These are phyloP conservation scores for Pseudonaja textilis DNA, from an alignment of 2,113 vertebrate genomes.

Conservation along the genomic window DNA sequence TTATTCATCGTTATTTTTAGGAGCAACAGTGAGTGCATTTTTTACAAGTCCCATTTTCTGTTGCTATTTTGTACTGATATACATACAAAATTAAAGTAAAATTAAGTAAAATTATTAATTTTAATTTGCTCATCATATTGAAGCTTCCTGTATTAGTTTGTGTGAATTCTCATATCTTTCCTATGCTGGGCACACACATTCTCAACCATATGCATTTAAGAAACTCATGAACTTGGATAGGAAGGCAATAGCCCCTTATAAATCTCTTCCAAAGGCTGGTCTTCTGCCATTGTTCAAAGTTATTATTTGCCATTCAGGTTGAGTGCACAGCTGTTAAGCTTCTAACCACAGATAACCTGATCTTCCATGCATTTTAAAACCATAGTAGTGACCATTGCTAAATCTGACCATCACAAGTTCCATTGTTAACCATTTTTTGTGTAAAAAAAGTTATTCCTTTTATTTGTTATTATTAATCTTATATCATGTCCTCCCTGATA, in stretches of 20 bases:
- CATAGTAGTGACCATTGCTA: not conserved
- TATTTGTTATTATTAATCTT: not conserved
- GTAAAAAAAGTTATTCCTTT: not conserved
- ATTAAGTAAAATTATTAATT: not conserved
- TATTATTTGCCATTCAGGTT: not conserved
- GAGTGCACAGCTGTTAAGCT: not conserved
- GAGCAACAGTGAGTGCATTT: not conserved
- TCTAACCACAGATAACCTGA: not conserved
- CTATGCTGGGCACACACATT: not conserved
- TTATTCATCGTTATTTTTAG: not conserved
- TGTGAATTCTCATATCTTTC: not conserved
- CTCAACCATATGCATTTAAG: not conserved
- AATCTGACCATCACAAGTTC: not conserved
- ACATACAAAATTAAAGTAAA: not conserved
- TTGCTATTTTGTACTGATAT: not conserved
- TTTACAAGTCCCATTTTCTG: not conserved
- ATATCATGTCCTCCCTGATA: not conserved
- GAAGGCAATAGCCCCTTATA: not conserved
- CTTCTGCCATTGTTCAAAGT: not conserved
- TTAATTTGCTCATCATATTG: not conserved
- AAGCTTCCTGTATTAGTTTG: not conserved
- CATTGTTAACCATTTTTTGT: not conserved
- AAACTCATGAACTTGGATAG: not conserved
- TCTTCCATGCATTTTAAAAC: not conserved
- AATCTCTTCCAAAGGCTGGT: not conserved